Percentiles rank a stretch among this genome's conserved stretches.
Evolutionary conservation across 2,797 vertebrate species (phyloP).

Genomic region (Potorous gilbertii): DNA sequence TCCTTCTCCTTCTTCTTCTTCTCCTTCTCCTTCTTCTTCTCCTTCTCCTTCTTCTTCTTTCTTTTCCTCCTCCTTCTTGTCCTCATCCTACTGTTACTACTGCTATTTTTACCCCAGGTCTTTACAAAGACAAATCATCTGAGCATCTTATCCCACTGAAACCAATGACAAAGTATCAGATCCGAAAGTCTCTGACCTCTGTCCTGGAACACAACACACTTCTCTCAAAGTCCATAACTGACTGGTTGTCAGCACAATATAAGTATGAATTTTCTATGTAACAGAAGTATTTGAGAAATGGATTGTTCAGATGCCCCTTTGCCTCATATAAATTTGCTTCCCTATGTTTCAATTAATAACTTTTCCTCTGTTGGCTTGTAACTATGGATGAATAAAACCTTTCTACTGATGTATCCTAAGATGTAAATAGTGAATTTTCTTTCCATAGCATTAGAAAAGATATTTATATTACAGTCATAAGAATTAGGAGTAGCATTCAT

Average conservation of each 20-base stretch:
- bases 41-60: no score
- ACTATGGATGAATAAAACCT: neutral
- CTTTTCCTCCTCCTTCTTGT: neutral
- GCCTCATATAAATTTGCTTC: neutral
- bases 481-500: neutral
- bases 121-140: neutral
- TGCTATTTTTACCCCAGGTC: neutral
- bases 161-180: neutral
- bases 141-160: neutral
- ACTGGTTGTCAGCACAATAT: neutral
- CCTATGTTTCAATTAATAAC: neutral
- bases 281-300: neutral
- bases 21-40: no score
- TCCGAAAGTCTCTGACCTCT: neutral
- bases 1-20: no score
- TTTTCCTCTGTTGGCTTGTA: neutral
- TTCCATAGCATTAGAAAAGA: neutral
- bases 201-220: neutral
- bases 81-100: neutral
- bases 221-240: neutral
- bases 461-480: neutral
- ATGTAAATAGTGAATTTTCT: neutral
- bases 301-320: neutral
- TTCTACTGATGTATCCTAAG: neutral
- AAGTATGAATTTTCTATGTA: neutral